Evolutionary conservation across 2,888 invertebrate genomes (phyloP), one percentile per base, ranked within the genome.

Genomic region (Antitype chi): DNA sequence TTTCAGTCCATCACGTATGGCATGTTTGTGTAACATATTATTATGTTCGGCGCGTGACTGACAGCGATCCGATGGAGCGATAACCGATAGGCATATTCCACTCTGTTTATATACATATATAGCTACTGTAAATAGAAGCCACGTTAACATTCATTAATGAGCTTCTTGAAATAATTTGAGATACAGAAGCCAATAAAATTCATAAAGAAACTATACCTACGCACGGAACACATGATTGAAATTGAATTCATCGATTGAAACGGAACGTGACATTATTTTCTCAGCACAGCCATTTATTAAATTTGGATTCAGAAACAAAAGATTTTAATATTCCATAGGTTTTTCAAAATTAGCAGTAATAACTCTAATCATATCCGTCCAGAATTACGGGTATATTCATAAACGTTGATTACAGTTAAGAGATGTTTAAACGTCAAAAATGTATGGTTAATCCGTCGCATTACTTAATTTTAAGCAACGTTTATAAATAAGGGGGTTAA

Each of bases 1-100:
- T 71, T 32, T 57, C 78, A 28, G 55, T 71, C 11, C 23, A 25
- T 57, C 67, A 79, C 72, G 78, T 60, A 28, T 13, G 55, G 11
- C 28, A 32, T 76, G 59, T 83, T 79, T 79, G 47, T 73, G 49
- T 32, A 52, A 25, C 6, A 63, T 60, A 66, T 57, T 71, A 70
- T 73, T 62, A 78, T 43, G 62, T 68, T 38, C 17, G 3, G 32
- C 60, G 69, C 74, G 80, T 76, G 80, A 83, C 75, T 75, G 68
- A 67, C 71, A n/a, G 23, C 23, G 55, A 73, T 82, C 70, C 60
- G 69, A 69, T 83, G 59, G 4, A 1, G 32, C 11, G 69, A 78
- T 78, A 69, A 57, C 55, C n/a, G 66, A 70, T 70, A 60, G 71
- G 69, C 23, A 70, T 75, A 72, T 78, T 70, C 67, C 80, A 60